Conservation (phyloP, 2,113 vertebrate genomes). For the Xenotilapia longispinis region DNA sequence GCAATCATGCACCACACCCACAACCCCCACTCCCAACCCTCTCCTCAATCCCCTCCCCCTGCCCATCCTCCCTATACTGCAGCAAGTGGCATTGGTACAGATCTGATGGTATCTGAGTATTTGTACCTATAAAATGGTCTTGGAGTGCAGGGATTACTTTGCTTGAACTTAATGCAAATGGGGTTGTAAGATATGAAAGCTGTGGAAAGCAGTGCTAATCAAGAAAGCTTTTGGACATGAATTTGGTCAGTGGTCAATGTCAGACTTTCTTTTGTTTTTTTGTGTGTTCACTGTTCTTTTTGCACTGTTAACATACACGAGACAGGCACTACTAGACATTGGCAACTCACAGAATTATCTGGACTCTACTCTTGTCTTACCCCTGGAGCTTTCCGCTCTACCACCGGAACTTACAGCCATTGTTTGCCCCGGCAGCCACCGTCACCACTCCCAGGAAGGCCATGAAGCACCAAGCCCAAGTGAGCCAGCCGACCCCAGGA, state of each 20-base stretch:
- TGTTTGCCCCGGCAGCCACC: too few relatives aligned
- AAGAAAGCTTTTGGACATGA: neutral
- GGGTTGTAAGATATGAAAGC: neutral
- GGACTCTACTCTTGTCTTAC: too few relatives aligned
- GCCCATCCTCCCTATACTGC: neutral
- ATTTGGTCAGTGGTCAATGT: neutral
- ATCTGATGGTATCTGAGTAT: neutral
- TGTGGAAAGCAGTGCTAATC: neutral
- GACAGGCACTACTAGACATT: too few relatives aligned
- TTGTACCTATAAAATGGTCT: neutral
- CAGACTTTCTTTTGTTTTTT: too few relatives aligned
- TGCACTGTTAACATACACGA: too few relatives aligned
- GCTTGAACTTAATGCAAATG: neutral
- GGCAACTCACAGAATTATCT: too few relatives aligned
- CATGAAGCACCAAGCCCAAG: too few relatives aligned
- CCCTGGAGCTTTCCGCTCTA: too few relatives aligned
- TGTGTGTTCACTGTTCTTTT: too few relatives aligned
- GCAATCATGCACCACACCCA: slow-evolving; percentile 34
- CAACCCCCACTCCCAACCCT: neutral
- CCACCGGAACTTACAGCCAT: too few relatives aligned
- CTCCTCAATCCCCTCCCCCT: neutral
- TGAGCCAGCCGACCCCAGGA: too few relatives aligned
- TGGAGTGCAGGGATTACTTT: neutral
- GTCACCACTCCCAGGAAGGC: too few relatives aligned
- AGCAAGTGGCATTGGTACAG: neutral